phyloP scores from a whole-genome alignment of 2,888 invertebrate genomes.

The Thera obeliscata region DNA sequence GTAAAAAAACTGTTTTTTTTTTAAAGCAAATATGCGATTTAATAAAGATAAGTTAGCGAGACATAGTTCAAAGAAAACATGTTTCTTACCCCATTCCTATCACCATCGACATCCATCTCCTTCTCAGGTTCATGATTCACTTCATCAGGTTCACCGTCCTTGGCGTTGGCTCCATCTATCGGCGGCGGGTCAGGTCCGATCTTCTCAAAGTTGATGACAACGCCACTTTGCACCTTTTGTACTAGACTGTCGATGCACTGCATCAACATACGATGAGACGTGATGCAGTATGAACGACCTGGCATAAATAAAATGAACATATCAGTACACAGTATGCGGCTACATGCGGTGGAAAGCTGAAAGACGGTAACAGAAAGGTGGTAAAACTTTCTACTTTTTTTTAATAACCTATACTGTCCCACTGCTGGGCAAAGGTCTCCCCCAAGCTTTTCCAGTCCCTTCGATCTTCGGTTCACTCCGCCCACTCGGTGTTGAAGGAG shows the following conservation, averaged over 20 bases:
- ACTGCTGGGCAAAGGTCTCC: too few relatives aligned
- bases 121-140: slow-evolving; percentile 72
- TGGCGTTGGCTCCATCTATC: slow-evolving; percentile 80
- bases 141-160: slow-evolving; percentile 80
- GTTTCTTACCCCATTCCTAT: slow-evolving; percentile 79
- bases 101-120: slow-evolving; percentile 75
- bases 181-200: slow-evolving; percentile 94
- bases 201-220: slow-evolving; percentile 98
- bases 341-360: neutral
- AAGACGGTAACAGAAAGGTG: too few relatives aligned
- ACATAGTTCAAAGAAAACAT: neutral
- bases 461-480: too few relatives aligned
- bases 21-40: too few relatives aligned
- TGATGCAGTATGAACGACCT: slow-evolving; percentile 97
- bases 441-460: too few relatives aligned
- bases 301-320: slow-evolving; percentile 38
- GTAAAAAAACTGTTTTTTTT: too few relatives aligned
- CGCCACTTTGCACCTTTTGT: slow-evolving; percentile 98
- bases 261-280: slow-evolving; percentile 97
- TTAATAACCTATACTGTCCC: too few relatives aligned
- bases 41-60: too few relatives aligned
- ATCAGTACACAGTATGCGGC: neutral
- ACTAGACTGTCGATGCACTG: slow-evolving; percentile 98
- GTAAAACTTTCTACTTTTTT: too few relatives aligned
- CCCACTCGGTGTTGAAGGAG: too few relatives aligned